Evolutionary conservation across 2,797 vertebrate genomes (phyloP).

Genomic region (Sebastes glaucus): DNA sequence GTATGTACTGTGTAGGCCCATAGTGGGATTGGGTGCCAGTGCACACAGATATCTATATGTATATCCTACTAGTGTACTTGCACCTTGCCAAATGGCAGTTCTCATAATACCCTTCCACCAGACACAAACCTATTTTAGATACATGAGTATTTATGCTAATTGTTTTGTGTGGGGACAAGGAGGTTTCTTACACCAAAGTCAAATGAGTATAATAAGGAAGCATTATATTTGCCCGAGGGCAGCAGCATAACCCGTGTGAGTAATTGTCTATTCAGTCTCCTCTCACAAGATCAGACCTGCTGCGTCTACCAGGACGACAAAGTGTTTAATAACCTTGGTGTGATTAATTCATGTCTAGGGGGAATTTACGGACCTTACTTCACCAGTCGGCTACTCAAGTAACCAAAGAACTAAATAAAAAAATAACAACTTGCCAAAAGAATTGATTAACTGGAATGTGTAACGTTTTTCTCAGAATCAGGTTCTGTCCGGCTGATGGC

Average conservation of each 20-base stretch:
- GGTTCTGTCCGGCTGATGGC: neutral
- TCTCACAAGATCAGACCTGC: constrained; percentile 12
- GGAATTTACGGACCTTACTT: neutral
- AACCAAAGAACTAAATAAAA: neutral
- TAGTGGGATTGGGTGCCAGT: neutral
- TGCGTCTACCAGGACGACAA: neutral
- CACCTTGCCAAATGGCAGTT: neutral
- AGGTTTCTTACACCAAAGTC: neutral
- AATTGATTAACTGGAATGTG: neutral
- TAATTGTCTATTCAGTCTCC: constrained; percentile 15
- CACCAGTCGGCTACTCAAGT: neutral
- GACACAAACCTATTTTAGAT: neutral
- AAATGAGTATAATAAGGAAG: constrained; percentile 17
- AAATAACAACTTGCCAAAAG: neutral
- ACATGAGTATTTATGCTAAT: constrained; percentile 20
- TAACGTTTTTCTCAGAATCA: neutral
- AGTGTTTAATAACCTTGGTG: neutral
- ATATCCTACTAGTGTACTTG: neutral
- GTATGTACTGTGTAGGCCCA: neutral
- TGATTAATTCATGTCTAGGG: neutral
- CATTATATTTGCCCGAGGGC: constrained; percentile 19
- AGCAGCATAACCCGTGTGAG: constrained; percentile 15
- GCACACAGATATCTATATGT: neutral
- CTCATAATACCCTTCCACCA: neutral
- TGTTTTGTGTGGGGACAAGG: neutral